Conservation (phyloP, 1,140 invertebrate genomes). For the Calephelis nemesis region DNA sequence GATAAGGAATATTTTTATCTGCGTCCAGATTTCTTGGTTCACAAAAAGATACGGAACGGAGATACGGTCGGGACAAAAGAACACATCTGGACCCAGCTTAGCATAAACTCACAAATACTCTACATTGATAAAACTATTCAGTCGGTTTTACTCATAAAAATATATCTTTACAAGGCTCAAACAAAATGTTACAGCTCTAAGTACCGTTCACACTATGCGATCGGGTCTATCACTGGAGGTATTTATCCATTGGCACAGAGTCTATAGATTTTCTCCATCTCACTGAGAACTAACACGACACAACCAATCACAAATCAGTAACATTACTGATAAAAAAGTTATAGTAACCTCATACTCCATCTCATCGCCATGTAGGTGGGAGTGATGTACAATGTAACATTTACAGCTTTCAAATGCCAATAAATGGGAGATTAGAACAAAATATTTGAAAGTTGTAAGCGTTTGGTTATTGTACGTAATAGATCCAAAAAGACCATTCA, state of each 20-base stretch:
- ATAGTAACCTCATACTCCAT: neutral
- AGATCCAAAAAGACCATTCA: too few species aligned
- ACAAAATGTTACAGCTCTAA: conserved; percentile 67
- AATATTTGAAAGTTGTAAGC: conserved; percentile 22
- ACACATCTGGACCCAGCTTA: conserved; percentile 37
- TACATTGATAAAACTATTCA: conserved; percentile 77
- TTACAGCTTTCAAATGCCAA: conserved; percentile 15
- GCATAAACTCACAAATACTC: conserved; percentile 75
- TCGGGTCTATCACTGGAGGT: conserved; percentile 62
- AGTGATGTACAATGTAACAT: conserved; percentile 8
- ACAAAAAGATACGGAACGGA: too few species aligned
- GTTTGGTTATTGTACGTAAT: conserved; percentile 23
- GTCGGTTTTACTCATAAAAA: conserved; percentile 78
- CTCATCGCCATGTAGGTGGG: neutral
- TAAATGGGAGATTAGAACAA: conserved; percentile 14
- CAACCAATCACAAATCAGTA: conserved; percentile 17
- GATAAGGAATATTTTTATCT: too few species aligned
- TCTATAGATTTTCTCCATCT: conserved; percentile 22
- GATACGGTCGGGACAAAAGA: too few species aligned
- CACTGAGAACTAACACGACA: conserved; percentile 27
- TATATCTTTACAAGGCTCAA: conserved; percentile 78
- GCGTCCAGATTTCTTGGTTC: too few species aligned
- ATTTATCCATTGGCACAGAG: conserved; percentile 46
- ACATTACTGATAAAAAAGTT: neutral
- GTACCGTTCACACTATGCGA: conserved; percentile 56